These are phyloP conservation scores for Drosophila fuyamai DNA, from an alignment of 1,140 invertebrate species.

Conservation along the genomic window DNA sequence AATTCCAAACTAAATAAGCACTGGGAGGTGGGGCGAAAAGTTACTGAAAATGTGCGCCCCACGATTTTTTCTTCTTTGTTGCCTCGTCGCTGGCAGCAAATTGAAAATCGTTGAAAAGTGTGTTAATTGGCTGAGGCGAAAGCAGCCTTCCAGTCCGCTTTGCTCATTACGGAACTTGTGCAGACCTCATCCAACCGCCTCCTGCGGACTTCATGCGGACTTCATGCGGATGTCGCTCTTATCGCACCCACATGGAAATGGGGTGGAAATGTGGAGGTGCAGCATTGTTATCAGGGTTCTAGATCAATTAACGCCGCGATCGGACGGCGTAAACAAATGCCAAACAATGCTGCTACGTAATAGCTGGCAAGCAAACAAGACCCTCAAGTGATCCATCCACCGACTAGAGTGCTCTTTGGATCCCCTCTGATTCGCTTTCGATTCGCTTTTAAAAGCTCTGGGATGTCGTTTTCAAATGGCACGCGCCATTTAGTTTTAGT, in stretches of 20 bases:
- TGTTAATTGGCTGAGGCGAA: conserved; percentile 59
- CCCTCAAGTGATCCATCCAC: conserved; percentile 9
- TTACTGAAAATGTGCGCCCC: conserved; percentile 28
- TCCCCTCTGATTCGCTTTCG: conserved; percentile 7
- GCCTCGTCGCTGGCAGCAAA: conserved; percentile 41
- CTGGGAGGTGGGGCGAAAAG: conserved; percentile 1
- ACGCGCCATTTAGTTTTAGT: conserved; percentile 65
- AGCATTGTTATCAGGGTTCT: conserved; percentile 39
- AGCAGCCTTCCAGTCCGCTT: conserved; percentile 21
- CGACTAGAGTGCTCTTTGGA: conserved; percentile 32
- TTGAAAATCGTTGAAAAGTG: conserved; percentile 67
- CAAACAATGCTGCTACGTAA: conserved; percentile 24
- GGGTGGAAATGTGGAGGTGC: conserved; percentile 35
- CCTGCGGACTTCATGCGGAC: not conserved
- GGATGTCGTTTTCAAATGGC: conserved; percentile 45
- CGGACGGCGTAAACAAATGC: conserved; percentile 66
- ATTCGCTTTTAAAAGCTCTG: conserved; percentile 38
- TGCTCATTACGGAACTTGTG: conserved; percentile 47
- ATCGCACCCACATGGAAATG: conserved; percentile 65
- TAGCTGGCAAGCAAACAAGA: conserved; percentile 29
- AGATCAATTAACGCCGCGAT: conserved; percentile 38
- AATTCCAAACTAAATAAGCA: conserved; percentile 55
- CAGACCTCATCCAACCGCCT: not conserved
- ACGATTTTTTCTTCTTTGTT: conserved; percentile 33
- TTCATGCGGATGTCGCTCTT: conserved; percentile 6